Conservation (phyloP, 2,797 vertebrate species). For the Thaleichthys pacificus region DNA sequence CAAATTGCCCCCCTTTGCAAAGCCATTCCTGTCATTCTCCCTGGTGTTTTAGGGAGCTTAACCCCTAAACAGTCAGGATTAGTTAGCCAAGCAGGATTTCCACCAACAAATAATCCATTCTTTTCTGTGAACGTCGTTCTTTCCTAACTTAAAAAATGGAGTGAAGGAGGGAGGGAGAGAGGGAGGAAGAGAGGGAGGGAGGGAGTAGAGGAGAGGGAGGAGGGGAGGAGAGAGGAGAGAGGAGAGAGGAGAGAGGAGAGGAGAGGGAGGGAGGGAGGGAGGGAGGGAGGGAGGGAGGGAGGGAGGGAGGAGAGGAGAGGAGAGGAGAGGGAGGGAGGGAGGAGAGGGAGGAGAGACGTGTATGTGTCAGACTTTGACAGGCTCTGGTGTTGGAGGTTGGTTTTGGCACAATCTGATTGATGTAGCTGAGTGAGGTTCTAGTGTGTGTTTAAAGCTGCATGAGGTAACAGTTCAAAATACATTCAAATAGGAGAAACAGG, state of each 20-base stretch:
- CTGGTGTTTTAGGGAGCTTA: slow-evolving; percentile 47
- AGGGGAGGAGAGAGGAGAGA: not conserved
- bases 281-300: not conserved
- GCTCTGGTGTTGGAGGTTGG: too few species aligned
- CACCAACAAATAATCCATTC: slow-evolving; percentile 56
- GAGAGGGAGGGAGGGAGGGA: not conserved
- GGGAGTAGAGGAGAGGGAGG: not conserved
- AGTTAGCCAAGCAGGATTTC: slow-evolving; percentile 58
- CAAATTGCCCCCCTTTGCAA: not conserved
- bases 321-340: not conserved
- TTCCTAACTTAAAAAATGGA: not conserved
- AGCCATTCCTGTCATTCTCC: slow-evolving; percentile 38
- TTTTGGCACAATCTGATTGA: too few species aligned
- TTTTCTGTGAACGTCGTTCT: slow-evolving; percentile 32
- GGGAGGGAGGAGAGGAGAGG: not conserved
- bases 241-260: not conserved
- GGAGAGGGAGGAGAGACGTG: not conserved
- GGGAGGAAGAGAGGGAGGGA: slow-evolving; percentile 22
- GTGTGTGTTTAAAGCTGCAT: too few species aligned
- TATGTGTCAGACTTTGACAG: too few species aligned
- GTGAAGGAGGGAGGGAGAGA: not conserved
- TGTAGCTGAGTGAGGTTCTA: too few species aligned
- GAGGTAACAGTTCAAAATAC: too few species aligned
- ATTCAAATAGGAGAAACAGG: too few species aligned
- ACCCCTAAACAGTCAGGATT: slow-evolving; percentile 58